Conservation (phyloP, 1,140 invertebrate species). For the Dendroctonus valens region DNA sequence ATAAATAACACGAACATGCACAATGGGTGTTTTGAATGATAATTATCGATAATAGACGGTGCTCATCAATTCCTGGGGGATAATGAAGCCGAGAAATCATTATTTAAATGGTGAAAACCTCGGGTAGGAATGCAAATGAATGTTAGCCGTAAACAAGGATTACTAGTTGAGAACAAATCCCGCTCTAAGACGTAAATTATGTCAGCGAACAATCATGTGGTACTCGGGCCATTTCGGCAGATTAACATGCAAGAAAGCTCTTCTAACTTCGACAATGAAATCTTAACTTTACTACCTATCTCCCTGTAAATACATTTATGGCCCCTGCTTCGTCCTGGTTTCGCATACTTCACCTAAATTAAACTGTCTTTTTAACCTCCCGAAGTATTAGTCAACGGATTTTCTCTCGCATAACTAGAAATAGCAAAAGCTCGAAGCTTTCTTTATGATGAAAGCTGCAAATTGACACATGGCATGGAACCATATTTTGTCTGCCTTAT, state of each 20-base stretch:
- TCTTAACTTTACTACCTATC: constrained; percentile 46
- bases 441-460: no score
- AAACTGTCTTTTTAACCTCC: constrained; percentile 26
- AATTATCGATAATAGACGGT: constrained; percentile 23
- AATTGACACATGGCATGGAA: no score
- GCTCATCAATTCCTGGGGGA: constrained; percentile 7
- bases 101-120: constrained; percentile 40
- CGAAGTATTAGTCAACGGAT: constrained; percentile 21
- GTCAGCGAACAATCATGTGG: constrained; percentile 49
- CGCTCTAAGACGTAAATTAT: constrained; percentile 48
- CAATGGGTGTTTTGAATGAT: constrained; percentile 15
- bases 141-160: constrained; percentile 43
- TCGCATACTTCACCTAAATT: constrained; percentile 29
- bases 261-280: constrained; percentile 44
- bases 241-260: constrained; percentile 46
- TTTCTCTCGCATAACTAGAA: constrained; percentile 11
- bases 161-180: constrained; percentile 47
- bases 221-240: constrained; percentile 42
- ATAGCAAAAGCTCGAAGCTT: constrained; percentile 10
- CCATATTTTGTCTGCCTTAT: no score
- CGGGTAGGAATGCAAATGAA: constrained; percentile 44
- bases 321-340: constrained; percentile 31
- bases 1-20: constrained; percentile 14
- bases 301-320: constrained; percentile 42
- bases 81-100: constrained; percentile 31